Conservation (phyloP, 2,113 vertebrate species). For the Seriola quinqueradiata region DNA sequence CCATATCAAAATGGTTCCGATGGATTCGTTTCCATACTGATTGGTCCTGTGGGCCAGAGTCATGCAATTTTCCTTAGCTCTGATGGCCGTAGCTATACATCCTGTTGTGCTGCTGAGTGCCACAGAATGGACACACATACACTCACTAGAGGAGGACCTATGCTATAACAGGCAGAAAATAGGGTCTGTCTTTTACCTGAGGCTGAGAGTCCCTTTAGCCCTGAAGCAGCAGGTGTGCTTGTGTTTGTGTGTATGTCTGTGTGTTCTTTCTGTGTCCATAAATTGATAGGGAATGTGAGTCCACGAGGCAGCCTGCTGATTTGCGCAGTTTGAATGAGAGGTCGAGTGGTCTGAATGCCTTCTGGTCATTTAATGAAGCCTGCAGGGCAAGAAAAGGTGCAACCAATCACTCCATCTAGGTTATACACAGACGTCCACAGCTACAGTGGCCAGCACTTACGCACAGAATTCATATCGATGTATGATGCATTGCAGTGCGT, state of each 20-base stretch:
- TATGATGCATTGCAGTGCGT: constrained; percentile 1
- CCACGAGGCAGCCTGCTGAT: constrained; percentile 55
- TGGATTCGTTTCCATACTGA: constrained; percentile 70
- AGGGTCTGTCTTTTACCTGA: constrained; percentile 68
- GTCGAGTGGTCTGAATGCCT: constrained; percentile 38
- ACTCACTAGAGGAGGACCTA: constrained; percentile 11
- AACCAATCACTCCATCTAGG: constrained; percentile 63
- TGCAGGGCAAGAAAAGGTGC: constrained; percentile 55
- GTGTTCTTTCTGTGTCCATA: constrained; percentile 48
- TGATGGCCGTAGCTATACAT: constrained; percentile 50
- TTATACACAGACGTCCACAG: constrained; percentile 16
- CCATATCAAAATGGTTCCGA: constrained; percentile 72
- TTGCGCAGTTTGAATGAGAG: constrained; percentile 56
- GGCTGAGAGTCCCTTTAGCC: constrained; percentile 36
- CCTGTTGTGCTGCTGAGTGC: constrained; percentile 71
- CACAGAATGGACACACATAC: constrained; percentile 52
- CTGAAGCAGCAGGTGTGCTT: constrained; percentile 50
- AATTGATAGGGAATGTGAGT: constrained; percentile 52
- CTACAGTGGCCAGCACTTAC: not conserved
- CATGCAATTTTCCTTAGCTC: constrained; percentile 64
- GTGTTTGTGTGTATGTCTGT: constrained; percentile 28
- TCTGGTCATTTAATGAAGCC: constrained; percentile 67
- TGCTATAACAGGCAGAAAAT: constrained; percentile 80
- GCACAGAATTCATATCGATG: constrained; percentile 22
- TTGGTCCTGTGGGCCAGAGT: constrained; percentile 48